Evolutionary conservation across 2,113 vertebrate species (phyloP).

Genomic region (Tetraodon nigroviridis): DNA sequence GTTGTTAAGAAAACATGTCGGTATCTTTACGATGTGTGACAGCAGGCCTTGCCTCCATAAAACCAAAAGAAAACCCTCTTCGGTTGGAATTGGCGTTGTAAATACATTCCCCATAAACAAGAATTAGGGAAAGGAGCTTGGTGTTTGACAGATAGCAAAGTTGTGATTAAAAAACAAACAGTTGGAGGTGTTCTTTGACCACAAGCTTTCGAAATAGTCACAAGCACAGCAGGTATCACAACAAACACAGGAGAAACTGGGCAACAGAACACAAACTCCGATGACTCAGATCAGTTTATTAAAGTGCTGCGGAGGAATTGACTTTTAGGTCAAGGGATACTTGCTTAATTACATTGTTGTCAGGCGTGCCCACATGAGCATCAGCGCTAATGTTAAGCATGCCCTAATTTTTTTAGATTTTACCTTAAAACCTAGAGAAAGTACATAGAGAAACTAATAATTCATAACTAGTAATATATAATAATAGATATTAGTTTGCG

Average conservation of each 20-base stretch:
- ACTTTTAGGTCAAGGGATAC: neutral
- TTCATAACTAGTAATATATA: no score
- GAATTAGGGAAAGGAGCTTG: slow-evolving; percentile 13
- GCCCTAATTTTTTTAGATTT: neutral
- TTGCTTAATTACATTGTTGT: neutral
- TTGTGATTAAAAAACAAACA: neutral
- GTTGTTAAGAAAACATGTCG: neutral
- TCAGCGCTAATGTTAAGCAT: slow-evolving; percentile 4
- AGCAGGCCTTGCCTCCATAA: slow-evolving; percentile 6
- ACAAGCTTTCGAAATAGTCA: neutral
- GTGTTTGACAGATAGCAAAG: slow-evolving; percentile 11
- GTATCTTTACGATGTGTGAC: slow-evolving; percentile 9
- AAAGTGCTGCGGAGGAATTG: neutral
- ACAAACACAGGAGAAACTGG: slow-evolving; percentile 18
- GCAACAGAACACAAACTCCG: neutral
- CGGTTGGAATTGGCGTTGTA: slow-evolving; percentile 8
- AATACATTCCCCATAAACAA: slow-evolving; percentile 3
- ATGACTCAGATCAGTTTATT: slow-evolving; percentile 14
- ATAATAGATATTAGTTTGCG: no score
- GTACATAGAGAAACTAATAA: no score
- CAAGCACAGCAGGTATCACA: slow-evolving; percentile 3
- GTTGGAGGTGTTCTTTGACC: slow-evolving; percentile 1
- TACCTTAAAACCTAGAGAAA: neutral
- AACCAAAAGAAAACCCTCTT: slow-evolving; percentile 19
- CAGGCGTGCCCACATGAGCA: slow-evolving; percentile 4